Evolutionary conservation across 64 coral and sea anemone species (phyloP).

Genomic region (Montipora efflorescens): DNA sequence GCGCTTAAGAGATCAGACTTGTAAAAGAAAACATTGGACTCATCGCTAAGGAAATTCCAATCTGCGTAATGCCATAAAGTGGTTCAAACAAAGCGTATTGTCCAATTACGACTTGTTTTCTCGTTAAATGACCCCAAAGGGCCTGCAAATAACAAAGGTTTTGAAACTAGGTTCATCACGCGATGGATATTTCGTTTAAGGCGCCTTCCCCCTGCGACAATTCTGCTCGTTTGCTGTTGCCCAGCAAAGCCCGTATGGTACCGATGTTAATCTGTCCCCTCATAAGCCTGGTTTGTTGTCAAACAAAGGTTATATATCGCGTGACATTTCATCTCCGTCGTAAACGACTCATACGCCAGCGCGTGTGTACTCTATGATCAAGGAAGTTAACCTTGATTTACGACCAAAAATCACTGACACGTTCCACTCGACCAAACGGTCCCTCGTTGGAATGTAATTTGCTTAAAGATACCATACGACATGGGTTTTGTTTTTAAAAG

Average conservation of each 20-base stretch:
- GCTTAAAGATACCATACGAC: neutral
- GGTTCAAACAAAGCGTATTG: conserved; percentile 32
- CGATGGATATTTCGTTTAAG: conserved; percentile 5
- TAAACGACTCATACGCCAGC: conserved; percentile 5
- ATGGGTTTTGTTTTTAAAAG: neutral
- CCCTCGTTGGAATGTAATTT: neutral
- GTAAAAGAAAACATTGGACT: neutral
- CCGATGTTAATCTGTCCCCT: neutral
- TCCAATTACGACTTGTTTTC: conserved; percentile 46
- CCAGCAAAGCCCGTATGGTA: neutral
- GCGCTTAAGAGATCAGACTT: neutral
- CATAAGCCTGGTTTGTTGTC: neutral
- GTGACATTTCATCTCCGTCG: neutral
- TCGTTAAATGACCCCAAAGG: conserved; percentile 41
- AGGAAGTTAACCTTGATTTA: conserved; percentile 32
- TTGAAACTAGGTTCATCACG: conserved; percentile 6
- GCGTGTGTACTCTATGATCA: neutral
- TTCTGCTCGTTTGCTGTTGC: neutral
- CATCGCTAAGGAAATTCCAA: conserved; percentile 15
- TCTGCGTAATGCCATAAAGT: conserved; percentile 14
- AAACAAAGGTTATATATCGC: conserved; percentile 18
- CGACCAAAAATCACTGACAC: neutral
- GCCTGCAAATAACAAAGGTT: conserved; percentile 25
- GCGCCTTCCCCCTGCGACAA: neutral
- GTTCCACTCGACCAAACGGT: neutral